phyloP scores from a whole-genome alignment of 2,888 invertebrate genomes.

The Schrankia costaestrigalis region DNA sequence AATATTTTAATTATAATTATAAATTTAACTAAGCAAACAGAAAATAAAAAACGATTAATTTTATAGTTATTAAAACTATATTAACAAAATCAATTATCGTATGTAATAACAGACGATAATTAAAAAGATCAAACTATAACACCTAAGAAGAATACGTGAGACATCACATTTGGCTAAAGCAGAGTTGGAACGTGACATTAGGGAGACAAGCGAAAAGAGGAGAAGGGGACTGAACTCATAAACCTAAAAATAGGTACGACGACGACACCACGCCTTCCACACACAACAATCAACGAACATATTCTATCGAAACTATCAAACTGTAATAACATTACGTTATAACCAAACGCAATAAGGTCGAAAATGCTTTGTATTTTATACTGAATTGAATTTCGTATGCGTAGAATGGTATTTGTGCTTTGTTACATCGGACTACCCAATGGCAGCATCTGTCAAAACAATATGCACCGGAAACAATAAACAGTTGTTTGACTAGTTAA shows the following conservation, averaged over 20 bases:
- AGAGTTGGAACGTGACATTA: conserved; percentile 34
- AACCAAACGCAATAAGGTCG: conserved; percentile 28
- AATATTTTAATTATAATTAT: no score
- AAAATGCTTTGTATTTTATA: conserved; percentile 26
- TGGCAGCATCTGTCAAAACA: conserved; percentile 70
- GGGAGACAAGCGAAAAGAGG: conserved; percentile 42
- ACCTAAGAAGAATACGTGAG: conserved; percentile 31
- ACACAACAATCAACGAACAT: conserved; percentile 32
- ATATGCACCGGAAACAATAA: conserved; percentile 66
- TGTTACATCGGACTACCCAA: conserved; percentile 26
- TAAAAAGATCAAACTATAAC: conserved; percentile 13
- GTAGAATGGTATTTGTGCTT: conserved; percentile 22
- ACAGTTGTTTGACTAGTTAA: conserved; percentile 47
- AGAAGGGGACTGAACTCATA: conserved; percentile 68
- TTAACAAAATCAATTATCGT: not conserved
- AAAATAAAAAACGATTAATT: no score
- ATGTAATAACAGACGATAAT: not conserved
- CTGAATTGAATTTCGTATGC: conserved; percentile 16
- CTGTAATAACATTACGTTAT: conserved; percentile 25
- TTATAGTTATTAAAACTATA: no score
- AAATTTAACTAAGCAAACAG: no score
- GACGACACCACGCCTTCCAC: conserved; percentile 52
- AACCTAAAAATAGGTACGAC: conserved; percentile 72
- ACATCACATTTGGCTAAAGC: conserved; percentile 33
- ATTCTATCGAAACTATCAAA: conserved; percentile 22